Percentiles rank a stretch among this genome's conserved stretches.
Evolutionary conservation across 2,113 vertebrate genomes (phyloP).

Genomic region (Engystomops pustulosus): DNA sequence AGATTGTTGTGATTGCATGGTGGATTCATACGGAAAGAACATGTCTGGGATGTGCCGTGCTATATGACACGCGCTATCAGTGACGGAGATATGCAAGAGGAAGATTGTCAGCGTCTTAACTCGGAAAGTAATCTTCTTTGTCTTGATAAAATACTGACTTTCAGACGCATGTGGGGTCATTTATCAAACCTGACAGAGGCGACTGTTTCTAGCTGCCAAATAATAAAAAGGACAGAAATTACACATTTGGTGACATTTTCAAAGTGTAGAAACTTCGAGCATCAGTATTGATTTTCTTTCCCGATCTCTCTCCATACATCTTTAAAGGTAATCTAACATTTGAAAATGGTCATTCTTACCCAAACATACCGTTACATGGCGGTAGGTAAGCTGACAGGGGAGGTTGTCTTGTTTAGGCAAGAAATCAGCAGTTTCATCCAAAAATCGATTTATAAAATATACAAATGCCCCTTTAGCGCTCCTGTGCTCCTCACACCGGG

Average conservation of each 20-base stretch:
- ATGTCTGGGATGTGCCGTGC: conserved; percentile 13
- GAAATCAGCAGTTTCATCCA: too few relatives aligned
- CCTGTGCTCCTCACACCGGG: too few relatives aligned
- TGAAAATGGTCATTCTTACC: too few relatives aligned
- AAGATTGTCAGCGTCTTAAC: conserved; percentile 21
- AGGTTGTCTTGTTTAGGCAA: too few relatives aligned
- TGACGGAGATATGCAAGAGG: background rate
- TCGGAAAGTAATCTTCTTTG: conserved; percentile 7
- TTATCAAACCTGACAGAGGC: conserved; percentile 26
- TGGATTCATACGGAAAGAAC: conserved; percentile 13
- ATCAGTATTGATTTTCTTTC: background rate
- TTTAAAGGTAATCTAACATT: too few relatives aligned
- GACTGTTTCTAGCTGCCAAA: background rate
- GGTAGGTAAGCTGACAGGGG: too few relatives aligned
- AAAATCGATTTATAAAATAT: too few relatives aligned
- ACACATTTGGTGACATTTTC: background rate
- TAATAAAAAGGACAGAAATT: background rate
- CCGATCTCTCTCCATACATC: too few relatives aligned
- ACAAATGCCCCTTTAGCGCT: too few relatives aligned
- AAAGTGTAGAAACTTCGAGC: background rate
- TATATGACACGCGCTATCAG: background rate
- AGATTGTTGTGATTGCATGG: background rate
- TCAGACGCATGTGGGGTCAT: conserved; percentile 5
- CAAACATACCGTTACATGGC: too few relatives aligned
- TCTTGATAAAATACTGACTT: conserved; percentile 33